phyloP scores from a whole-genome alignment of 1,140 invertebrate genomes.

The Steinernema khuongi region DNA sequence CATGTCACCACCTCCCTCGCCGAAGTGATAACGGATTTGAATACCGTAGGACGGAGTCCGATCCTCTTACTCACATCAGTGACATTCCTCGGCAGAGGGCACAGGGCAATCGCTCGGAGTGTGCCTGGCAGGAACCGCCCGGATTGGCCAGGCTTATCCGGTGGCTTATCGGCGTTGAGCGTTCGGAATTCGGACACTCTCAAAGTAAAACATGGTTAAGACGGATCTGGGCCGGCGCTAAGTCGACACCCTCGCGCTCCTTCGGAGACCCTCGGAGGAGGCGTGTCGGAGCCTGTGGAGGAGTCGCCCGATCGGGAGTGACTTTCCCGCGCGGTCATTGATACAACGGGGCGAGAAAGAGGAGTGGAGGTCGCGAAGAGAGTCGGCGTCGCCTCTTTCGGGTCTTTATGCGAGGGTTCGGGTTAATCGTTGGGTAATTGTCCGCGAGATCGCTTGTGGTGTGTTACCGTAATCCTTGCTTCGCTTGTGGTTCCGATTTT shows the following conservation, averaged over 20 bases:
- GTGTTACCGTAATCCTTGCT: no score
- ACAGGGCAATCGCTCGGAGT: no score
- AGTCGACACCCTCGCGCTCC: not conserved
- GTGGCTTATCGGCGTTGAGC: not conserved
- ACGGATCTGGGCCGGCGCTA: not conserved
- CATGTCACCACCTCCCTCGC: not conserved
- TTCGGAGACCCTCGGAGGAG: not conserved
- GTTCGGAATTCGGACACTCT: not conserved
- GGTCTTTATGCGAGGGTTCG: not conserved
- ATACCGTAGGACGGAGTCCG: not conserved
- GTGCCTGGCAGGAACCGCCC: no score
- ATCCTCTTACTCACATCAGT: no score
- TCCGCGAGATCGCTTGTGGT: no score
- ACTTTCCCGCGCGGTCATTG: conserved; percentile 16
- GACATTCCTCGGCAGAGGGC: no score
- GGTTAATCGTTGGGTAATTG: not conserved
- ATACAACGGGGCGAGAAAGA: conserved; percentile 9
- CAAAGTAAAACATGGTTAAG: conserved; percentile 5
- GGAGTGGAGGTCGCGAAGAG: not conserved
- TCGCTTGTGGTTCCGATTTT: no score
- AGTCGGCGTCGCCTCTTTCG: not conserved
- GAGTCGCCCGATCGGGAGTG: not conserved
- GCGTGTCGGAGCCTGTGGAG: not conserved
- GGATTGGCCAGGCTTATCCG: no score
- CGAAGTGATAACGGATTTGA: not conserved